Percentiles rank a stretch among this genome's conserved stretches.
Evolutionary conservation across 2,113 vertebrate species (phyloP).

Genomic region (Abramis brama): DNA sequence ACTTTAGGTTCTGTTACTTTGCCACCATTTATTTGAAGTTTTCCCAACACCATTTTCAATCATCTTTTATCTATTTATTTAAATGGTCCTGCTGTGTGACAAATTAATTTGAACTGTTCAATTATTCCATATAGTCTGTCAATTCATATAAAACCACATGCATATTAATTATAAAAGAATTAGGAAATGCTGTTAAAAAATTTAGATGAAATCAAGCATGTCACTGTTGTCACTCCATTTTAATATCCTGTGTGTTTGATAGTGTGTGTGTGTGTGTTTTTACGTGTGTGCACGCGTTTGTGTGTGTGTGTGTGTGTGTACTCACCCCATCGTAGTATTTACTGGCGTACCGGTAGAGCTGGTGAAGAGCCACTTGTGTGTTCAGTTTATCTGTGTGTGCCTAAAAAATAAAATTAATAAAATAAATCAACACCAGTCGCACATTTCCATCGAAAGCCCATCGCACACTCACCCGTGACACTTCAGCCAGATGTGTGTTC

Average conservation of each 20-base stretch:
- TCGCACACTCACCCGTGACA: conserved; percentile 88
- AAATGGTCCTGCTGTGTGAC: conserved; percentile 11
- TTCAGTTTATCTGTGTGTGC: conserved; percentile 96
- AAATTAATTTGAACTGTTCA: background rate
- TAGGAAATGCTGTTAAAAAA: background rate
- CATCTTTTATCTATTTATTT: background rate
- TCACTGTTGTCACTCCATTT: background rate
- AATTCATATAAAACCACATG: background rate
- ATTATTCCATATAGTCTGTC: background rate
- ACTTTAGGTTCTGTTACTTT: background rate
- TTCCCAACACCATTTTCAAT: background rate
- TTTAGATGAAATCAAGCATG: background rate
- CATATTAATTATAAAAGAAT: background rate
- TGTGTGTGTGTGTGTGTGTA: conserved; percentile 2
- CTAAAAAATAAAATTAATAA: conserved; percentile 69
- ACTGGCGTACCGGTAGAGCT: conserved; percentile 97
- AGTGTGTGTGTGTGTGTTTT: background rate
- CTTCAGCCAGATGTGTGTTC: conserved; percentile 98
- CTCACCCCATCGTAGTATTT: conserved; percentile 98
- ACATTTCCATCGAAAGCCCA: too few relatives aligned
- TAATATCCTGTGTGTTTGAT: background rate
- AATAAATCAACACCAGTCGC: conserved; percentile 27
- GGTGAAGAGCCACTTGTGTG: conserved; percentile 93
- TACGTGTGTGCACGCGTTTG: background rate
- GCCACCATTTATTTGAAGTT: background rate